A percentile compares a stretch with the other conserved stretches of the same genome.
phyloP scores from a whole-genome alignment of 2,113 vertebrate species.

The Falco punctatus region DNA sequence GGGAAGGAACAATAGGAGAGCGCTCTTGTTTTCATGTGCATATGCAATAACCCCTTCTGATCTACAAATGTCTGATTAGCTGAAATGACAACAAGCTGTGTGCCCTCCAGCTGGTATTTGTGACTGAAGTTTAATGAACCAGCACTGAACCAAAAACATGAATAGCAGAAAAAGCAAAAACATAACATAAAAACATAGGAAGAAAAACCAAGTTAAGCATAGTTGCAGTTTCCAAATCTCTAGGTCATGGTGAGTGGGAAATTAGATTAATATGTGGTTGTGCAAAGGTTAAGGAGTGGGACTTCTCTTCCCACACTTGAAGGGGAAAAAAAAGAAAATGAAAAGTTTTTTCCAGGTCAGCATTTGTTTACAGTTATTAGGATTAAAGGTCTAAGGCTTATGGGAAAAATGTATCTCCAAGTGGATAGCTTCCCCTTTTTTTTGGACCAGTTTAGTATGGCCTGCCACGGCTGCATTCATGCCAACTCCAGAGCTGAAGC shows the following conservation, averaged over 20 bases:
- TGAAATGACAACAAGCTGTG: background rate
- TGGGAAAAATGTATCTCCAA: slow-evolving; percentile 31
- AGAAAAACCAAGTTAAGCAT: background rate
- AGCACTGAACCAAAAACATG: background rate
- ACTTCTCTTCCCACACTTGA: slow-evolving; percentile 62
- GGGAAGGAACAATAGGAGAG: background rate
- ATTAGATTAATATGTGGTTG: slow-evolving; percentile 46
- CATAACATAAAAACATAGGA: background rate
- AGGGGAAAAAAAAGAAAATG: background rate
- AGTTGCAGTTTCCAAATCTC: slow-evolving; percentile 12
- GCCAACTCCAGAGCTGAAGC: background rate
- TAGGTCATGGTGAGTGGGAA: background rate
- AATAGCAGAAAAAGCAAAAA: background rate
- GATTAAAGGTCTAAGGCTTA: slow-evolving; percentile 38
- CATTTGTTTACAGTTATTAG: slow-evolving; percentile 26
- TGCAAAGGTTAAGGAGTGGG: slow-evolving; percentile 11
- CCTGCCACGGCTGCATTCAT: background rate
- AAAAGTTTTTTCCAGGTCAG: slow-evolving; percentile 38
- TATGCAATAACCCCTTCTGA: background rate
- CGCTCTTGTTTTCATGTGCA: background rate
- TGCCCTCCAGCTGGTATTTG: slow-evolving; percentile 3
- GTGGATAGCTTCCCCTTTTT: background rate
- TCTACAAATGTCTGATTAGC: background rate
- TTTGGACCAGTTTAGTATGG: background rate
- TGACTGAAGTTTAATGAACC: slow-evolving; percentile 15